phyloP scores from a whole-genome alignment of 2,113 vertebrate genomes.

The Dissostichus mawsoni region DNA sequence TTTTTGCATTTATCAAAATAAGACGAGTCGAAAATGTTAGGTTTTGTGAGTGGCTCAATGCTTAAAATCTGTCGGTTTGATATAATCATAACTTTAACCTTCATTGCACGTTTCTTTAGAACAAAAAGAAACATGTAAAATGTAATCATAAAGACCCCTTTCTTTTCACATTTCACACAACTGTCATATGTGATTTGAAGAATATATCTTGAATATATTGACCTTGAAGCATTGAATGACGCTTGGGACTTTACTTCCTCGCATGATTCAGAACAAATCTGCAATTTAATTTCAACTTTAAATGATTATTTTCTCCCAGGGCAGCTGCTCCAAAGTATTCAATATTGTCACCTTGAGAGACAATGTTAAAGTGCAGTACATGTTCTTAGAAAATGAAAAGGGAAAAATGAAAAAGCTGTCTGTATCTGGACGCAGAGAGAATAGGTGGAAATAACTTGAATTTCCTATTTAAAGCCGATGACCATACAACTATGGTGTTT shows the following conservation, averaged over 20 bases:
- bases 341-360: slow-evolving; percentile 46
- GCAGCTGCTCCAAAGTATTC: slow-evolving; percentile 30
- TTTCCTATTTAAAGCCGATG: slow-evolving; percentile 15
- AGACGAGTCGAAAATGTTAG: slow-evolving; percentile 16
- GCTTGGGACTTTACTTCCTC: background rate
- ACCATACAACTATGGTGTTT: background rate
- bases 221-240: background rate
- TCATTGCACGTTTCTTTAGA: too few species aligned
- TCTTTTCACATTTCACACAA: background rate
- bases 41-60: background rate
- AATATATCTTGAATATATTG: background rate
- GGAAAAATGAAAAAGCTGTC: slow-evolving; percentile 12
- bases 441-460: slow-evolving; percentile 1
- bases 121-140: too few species aligned
- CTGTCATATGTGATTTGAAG: background rate
- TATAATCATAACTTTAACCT: too few species aligned
- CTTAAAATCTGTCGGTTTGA: background rate
- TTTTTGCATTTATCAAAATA: slow-evolving; percentile 6
- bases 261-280: slow-evolving; percentile 8
- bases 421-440: slow-evolving; percentile 17
- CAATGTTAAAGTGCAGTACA: slow-evolving; percentile 17
- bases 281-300: slow-evolving; percentile 23
- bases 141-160: too few species aligned
- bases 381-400: slow-evolving; percentile 25
- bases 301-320: slow-evolving; percentile 30